A percentile compares a stretch with the other conserved stretches of the same genome.
Evolutionary conservation across 2,113 vertebrate genomes (phyloP).

Genomic region (Erythrolamprus reginae): DNA sequence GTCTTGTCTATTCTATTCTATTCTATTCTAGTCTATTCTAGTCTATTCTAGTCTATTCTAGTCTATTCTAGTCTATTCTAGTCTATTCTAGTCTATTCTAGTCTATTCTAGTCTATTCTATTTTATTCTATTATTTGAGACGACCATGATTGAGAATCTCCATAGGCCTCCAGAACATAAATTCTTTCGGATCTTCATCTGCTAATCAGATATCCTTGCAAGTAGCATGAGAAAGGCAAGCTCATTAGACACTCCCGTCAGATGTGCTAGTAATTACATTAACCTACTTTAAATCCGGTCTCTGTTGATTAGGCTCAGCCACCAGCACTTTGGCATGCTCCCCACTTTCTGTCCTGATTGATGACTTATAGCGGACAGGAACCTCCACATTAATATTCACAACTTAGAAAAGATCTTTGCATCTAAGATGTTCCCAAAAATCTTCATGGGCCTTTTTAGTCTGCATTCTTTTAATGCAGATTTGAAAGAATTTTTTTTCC

Average conservation of each 20-base stretch:
- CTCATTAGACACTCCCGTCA: background rate
- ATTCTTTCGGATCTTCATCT: background rate
- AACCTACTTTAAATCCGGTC: background rate
- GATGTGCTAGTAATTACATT: constrained; percentile 8
- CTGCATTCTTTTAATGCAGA: background rate
- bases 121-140: too few relatives aligned
- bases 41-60: too few relatives aligned
- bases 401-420: background rate
- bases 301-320: background rate
- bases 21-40: too few relatives aligned
- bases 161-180: background rate
- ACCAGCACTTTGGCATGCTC: constrained; percentile 3
- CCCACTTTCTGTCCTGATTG: background rate
- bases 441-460: background rate
- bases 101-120: too few relatives aligned
- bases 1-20: too few relatives aligned
- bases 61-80: too few relatives aligned
- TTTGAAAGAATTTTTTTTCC: background rate
- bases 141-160: too few relatives aligned
- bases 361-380: background rate
- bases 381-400: background rate
- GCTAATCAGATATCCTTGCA: background rate
- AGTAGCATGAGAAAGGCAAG: background rate
- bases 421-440: background rate
- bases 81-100: too few relatives aligned